Evolutionary conservation across 1,140 invertebrate species (phyloP).

Genomic region (Ips nitidus): DNA sequence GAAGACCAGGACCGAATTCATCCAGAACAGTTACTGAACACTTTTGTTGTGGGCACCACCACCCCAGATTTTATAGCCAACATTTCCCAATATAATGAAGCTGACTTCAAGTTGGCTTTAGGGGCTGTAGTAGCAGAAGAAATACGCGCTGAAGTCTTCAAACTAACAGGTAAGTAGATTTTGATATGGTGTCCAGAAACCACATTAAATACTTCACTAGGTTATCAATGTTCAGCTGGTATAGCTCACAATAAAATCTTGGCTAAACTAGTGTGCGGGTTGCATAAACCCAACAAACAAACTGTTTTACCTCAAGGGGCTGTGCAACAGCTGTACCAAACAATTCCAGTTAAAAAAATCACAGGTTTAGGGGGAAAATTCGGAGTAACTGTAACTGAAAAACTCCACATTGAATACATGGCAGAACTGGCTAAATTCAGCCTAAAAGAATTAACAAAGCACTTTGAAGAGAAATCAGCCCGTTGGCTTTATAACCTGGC

Average conservation of each 20-base stretch:
- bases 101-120: constrained; percentile 65
- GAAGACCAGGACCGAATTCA: constrained; percentile 39
- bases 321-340: constrained; percentile 65
- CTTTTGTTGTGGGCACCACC: constrained; percentile 67
- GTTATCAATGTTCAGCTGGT: constrained; percentile 92
- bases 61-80: constrained; percentile 60
- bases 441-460: constrained; percentile 66
- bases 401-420: constrained; percentile 76
- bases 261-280: constrained; percentile 88
- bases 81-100: constrained; percentile 51
- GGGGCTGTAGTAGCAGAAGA: constrained; percentile 84
- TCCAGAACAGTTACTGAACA: constrained; percentile 59
- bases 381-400: constrained; percentile 71
- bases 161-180: constrained; percentile 65
- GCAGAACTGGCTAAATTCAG: constrained; percentile 71
- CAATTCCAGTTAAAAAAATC: constrained; percentile 76
- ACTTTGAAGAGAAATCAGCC: constrained; percentile 85
- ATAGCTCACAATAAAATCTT: constrained; percentile 96
- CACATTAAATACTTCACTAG: constrained; percentile 43
- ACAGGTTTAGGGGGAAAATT: constrained; percentile 88
- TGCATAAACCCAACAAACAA: constrained; percentile 94
- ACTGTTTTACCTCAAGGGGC: constrained; percentile 76
- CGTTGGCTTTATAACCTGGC: constrained; percentile 84
- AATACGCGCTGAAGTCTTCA: constrained; percentile 72
- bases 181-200: background rate